These are phyloP conservation scores for Echinops telfairi DNA, from an alignment of 2,113 vertebrate species.

Conservation along the genomic window DNA sequence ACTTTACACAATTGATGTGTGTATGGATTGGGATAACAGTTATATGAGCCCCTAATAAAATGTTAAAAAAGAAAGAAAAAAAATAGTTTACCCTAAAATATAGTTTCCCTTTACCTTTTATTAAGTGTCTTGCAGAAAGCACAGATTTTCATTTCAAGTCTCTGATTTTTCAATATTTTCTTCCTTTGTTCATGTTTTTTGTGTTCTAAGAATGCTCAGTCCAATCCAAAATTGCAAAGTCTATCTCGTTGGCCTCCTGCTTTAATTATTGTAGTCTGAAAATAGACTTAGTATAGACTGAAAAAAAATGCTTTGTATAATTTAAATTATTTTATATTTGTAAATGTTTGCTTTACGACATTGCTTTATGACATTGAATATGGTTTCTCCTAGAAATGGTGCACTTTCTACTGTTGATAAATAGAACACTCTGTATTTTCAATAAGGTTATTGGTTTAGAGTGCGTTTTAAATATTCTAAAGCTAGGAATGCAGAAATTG, in stretches of 20 bases:
- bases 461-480: too few species aligned
- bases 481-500: too few species aligned
- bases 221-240: neutral
- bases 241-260: neutral
- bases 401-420: neutral
- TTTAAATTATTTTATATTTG: neutral
- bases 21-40: too few species aligned
- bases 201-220: neutral
- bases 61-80: too few species aligned
- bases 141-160: neutral
- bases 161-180: neutral
- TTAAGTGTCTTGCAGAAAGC: neutral
- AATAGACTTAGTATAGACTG: neutral
- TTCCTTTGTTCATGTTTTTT: neutral
- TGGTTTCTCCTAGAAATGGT: neutral
- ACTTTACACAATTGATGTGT: too few species aligned
- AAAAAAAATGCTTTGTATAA: too few species aligned
- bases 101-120: neutral
- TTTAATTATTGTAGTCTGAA: neutral
- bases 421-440: neutral
- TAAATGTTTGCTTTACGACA: neutral
- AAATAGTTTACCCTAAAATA: neutral
- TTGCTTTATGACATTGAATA: neutral
- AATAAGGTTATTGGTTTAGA: neutral
- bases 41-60: too few species aligned